Conservation (phyloP, 2,113 vertebrate genomes). For the Vanacampus margaritifer region DNA sequence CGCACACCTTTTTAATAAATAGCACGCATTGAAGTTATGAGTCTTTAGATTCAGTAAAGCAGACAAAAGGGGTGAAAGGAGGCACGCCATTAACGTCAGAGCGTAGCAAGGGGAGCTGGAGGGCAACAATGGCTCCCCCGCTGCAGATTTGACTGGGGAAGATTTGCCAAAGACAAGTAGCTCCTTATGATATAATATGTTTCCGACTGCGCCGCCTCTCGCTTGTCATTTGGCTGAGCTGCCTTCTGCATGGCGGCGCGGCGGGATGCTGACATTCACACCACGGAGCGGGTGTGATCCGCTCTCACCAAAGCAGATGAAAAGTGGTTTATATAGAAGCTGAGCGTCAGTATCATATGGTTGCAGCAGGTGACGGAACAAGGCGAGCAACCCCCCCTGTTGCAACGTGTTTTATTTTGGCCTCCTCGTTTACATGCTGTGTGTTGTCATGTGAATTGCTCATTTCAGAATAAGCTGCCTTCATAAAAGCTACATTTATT, state of each 20-base stretch:
- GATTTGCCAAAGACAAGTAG: conserved; percentile 55
- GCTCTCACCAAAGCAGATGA: conserved; percentile 65
- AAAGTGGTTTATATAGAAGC: conserved; percentile 70
- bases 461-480: neutral
- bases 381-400: conserved; percentile 38
- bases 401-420: neutral
- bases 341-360: conserved; percentile 70
- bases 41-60: conserved; percentile 40
- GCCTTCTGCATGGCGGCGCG: conserved; percentile 48
- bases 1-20: conserved; percentile 31
- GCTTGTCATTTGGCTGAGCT: conserved; percentile 59
- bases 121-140: conserved; percentile 40
- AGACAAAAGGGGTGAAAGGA: conserved; percentile 34
- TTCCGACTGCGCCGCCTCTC: conserved; percentile 51
- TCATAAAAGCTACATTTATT: neutral
- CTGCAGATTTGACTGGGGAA: conserved; percentile 39
- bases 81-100: conserved; percentile 36
- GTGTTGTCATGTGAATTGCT: neutral
- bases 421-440: neutral
- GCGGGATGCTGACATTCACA: conserved; percentile 73
- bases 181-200: conserved; percentile 54
- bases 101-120: conserved; percentile 45
- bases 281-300: conserved; percentile 62
- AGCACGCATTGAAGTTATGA: conserved; percentile 9
- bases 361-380: conserved; percentile 62